Percentiles rank a stretch among this genome's conserved stretches.
These are phyloP conservation scores for Drosophila lacicola DNA, from an alignment of 2,888 invertebrate genomes.

Conservation along the genomic window DNA sequence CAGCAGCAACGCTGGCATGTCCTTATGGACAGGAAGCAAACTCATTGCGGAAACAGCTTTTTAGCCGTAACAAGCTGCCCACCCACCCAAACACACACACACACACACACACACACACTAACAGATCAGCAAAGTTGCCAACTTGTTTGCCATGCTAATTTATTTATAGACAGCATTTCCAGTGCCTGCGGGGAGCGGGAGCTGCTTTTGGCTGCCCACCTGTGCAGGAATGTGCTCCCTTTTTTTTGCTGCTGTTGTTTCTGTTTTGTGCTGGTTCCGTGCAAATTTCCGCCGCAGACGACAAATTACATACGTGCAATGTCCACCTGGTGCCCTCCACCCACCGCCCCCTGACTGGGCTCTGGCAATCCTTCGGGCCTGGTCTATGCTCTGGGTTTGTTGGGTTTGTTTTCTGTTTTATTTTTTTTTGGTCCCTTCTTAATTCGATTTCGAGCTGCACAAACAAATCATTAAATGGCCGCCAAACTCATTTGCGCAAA, in stretches of 20 bases:
- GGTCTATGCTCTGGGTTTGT: conserved; percentile 3
- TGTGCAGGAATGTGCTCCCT: conserved; percentile 24
- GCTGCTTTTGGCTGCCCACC: conserved; percentile 3
- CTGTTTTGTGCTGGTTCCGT: conserved; percentile 49
- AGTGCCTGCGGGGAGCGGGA: conserved; percentile 18
- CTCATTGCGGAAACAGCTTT: conserved; percentile 81
- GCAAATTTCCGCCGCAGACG: conserved; percentile 78
- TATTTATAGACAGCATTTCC: conserved; percentile 76
- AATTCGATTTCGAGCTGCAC: conserved; percentile 67
- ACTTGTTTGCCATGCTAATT: conserved; percentile 80
- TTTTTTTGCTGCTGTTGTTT: conserved; percentile 23
- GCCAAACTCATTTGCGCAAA: conserved; percentile 65
- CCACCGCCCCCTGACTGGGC: not conserved
- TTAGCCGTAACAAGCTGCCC: conserved; percentile 74
- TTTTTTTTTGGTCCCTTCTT: conserved; percentile 35
- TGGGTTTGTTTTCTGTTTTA: conserved; percentile 2
- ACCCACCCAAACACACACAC: conserved; percentile 26
- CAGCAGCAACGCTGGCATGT: conserved; percentile 57
- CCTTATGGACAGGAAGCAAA: conserved; percentile 79
- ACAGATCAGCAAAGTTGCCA: conserved; percentile 46
- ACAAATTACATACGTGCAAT: conserved; percentile 74
- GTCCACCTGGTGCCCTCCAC: conserved; percentile 43
- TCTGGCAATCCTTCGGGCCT: not conserved
- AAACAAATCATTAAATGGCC: conserved; percentile 76
- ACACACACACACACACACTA: conserved; percentile 6